phyloP scores from a whole-genome alignment of 2,113 vertebrate species.

The Microcebus griseorufus region DNA sequence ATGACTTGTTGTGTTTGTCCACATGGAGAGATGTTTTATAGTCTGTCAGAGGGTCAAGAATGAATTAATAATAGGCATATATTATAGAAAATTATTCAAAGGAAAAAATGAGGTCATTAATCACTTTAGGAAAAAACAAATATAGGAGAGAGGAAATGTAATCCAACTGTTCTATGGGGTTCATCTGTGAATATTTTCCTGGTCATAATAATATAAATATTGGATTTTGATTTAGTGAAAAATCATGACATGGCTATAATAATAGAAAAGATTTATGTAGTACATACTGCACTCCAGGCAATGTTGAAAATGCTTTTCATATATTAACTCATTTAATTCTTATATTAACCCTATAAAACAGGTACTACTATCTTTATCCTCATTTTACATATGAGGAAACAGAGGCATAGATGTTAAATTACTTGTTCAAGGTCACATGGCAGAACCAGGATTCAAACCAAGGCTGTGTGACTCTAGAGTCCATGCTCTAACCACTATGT shows the following conservation, averaged over 20 bases:
- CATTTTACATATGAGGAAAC: slow-evolving; percentile 12
- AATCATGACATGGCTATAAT: background rate
- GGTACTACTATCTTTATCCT: background rate
- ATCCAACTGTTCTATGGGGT: background rate
- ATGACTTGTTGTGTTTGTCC: background rate
- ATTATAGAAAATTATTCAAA: background rate
- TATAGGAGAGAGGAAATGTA: background rate
- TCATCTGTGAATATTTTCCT: slow-evolving; percentile 33
- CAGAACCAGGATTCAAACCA: background rate
- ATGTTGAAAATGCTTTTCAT: slow-evolving; percentile 20
- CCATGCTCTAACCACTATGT: background rate
- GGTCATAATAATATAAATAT: background rate
- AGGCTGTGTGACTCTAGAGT: background rate
- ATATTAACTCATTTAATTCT: slow-evolving; percentile 32
- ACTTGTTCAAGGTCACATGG: background rate
- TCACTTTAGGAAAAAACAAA: background rate
- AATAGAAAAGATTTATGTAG: background rate
- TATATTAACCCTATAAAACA: background rate
- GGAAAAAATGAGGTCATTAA: background rate
- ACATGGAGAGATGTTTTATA: background rate
- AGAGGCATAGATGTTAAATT: background rate
- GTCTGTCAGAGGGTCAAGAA: background rate
- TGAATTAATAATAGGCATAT: background rate
- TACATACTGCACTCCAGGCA: background rate
- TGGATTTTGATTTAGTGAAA: slow-evolving; percentile 43